A percentile compares a stretch with the other conserved stretches of the same genome.
These are phyloP conservation scores for Crotophaga sulcirostris DNA, from an alignment of 2,113 vertebrate species.

Conservation along the genomic window DNA sequence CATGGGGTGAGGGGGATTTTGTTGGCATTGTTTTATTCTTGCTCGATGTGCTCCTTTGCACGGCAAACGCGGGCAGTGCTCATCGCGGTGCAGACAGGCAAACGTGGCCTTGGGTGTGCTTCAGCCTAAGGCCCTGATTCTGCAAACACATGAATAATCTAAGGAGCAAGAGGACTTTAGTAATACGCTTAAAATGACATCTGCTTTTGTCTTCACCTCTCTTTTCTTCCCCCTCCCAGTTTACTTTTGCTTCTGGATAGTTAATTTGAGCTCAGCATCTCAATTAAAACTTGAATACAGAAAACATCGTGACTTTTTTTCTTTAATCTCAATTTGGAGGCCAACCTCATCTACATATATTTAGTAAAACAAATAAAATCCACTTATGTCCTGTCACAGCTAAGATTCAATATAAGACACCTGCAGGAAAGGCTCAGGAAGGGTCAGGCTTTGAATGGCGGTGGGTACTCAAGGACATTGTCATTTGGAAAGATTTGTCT, in stretches of 20 bases:
- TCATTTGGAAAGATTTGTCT: not conserved
- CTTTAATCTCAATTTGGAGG: not conserved
- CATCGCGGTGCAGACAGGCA: not conserved
- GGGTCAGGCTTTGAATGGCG: fast-evolving
- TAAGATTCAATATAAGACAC: not conserved
- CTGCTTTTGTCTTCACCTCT: not conserved
- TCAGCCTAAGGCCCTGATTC: not conserved
- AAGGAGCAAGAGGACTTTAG: not conserved
- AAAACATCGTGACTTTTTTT: not conserved
- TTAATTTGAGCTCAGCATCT: not conserved
- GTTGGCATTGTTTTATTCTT: slow-evolving; percentile 61
- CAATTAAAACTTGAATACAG: not conserved
- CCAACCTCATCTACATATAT: not conserved
- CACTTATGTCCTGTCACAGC: not conserved
- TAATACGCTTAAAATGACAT: slow-evolving; percentile 18
- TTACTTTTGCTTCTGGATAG: not conserved
- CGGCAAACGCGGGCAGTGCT: slow-evolving; percentile 32
- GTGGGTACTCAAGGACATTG: not conserved
- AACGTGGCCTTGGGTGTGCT: slow-evolving; percentile 11
- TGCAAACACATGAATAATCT: slow-evolving; percentile 31
- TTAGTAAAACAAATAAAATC: not conserved
- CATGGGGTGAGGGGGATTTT: slow-evolving; percentile 68
- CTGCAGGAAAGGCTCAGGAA: not conserved
- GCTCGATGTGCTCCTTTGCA: slow-evolving; percentile 43
- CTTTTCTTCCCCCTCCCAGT: not conserved